Evolutionary conservation across 1,140 invertebrate genomes (phyloP), one percentile per base, ranked within the genome.

Genomic region (Daktulosphaira vitifoliae): DNA sequence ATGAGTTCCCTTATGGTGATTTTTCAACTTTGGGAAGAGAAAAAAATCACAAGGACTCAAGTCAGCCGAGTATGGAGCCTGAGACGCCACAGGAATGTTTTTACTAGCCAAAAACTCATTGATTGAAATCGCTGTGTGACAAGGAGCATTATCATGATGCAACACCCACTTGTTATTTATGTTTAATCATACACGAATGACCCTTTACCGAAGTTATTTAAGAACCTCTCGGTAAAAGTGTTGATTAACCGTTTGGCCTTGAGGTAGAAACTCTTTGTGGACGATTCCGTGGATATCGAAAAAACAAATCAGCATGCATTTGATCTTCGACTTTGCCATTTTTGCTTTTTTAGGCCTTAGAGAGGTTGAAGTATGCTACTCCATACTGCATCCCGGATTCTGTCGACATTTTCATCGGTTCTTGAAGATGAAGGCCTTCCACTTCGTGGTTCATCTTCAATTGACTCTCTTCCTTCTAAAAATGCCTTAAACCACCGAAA

Each of bases 111-210:
- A 70, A 68, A 66, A 74, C 26, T 65, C n/a, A 18, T 18, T 44
- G 16, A 33, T 65, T 13, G 37, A 20, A 8, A 33, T 4, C 1
- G 66, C 59, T 39, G 62, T 70, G 51, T 74, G 72, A 44, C 56
- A 67, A 39, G 68, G 68, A 64, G 70, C 71, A 68, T 74, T 75
- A 67, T 74, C 73, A 65, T 73, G 73, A 53, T 20, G 18, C 52
- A 48, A 26, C 22, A 44, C 15, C 13, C 2, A 15, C 23, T 53
- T 33, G 4, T 7, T 37, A 49, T 18, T 39, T 7, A 66, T 26
- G 1, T 66, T 26, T 9, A 33, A 50, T 16, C 65, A 25, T 6
- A 44, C 37, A 22, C 50, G 49, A 1, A 20, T n/a, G 23, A 64
- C 33, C 25, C 29, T 25, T 50, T 50, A 29, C 4, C 62, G 20